These are phyloP conservation scores for Petrolisthes cinctipes DNA, from an alignment of 2,888 invertebrate genomes.

Conservation along the genomic window DNA sequence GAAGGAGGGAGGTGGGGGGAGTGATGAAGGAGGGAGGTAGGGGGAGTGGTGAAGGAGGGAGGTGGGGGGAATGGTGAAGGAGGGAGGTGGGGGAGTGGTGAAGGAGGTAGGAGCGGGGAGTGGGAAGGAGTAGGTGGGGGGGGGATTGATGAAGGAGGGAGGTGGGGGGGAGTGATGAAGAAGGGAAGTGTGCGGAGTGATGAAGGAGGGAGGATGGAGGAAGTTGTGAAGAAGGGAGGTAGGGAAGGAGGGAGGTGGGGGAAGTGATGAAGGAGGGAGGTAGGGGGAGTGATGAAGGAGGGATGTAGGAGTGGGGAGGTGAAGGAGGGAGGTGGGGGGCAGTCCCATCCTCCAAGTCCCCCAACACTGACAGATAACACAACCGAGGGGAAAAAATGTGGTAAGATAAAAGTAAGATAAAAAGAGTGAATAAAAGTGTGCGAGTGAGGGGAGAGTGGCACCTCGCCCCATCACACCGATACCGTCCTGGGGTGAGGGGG, in stretches of 20 bases:
- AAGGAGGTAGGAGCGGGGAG: background rate
- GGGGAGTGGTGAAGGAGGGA: background rate
- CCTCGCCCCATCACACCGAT: conserved; percentile 54
- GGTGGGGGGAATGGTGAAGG: background rate
- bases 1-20: background rate
- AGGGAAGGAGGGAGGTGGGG: no score
- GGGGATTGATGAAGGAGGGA: background rate
- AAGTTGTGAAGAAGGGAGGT: conserved; percentile 1
- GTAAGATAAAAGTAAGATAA: conserved; percentile 50
- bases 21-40: background rate
- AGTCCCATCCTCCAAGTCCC: conserved; percentile 9
- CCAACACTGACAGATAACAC: conserved; percentile 36
- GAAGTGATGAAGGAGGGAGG: background rate
- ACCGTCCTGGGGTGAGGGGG: conserved; percentile 36
- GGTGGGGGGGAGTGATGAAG: background rate
- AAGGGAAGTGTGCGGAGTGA: background rate
- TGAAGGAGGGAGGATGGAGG: background rate
- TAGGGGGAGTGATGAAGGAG: background rate
- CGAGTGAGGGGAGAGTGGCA: conserved; percentile 37
- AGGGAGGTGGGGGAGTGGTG: background rate
- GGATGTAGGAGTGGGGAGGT: background rate
- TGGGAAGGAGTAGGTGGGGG: background rate
- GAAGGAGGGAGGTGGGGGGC: background rate
- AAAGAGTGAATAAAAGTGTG: conserved; percentile 50
- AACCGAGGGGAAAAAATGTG: conserved; percentile 42